These are phyloP conservation scores for Scaptomyza parva DNA, from an alignment of 2,888 invertebrate genomes.

Conservation along the genomic window DNA sequence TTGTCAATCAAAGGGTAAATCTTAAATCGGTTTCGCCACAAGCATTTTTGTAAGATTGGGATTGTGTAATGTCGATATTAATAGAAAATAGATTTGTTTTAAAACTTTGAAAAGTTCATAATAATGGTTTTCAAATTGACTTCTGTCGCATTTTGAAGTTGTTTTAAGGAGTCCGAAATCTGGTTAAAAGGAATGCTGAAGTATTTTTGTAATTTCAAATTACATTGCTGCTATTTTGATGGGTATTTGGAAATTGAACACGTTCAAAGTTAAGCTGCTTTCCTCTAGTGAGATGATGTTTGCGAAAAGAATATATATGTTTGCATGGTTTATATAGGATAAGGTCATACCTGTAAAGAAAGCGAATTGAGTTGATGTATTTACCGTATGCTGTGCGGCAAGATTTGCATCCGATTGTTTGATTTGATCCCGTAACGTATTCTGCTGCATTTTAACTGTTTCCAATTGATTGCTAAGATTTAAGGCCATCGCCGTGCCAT, in stretches of 20 bases:
- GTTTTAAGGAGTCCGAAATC: background rate
- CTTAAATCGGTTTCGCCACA: background rate
- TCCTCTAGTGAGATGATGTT: slow-evolving; percentile 24
- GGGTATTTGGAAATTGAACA: slow-evolving; percentile 2
- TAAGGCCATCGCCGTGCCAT: slow-evolving; percentile 66
- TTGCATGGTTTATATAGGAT: slow-evolving; percentile 17
- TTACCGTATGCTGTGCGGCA: slow-evolving; percentile 96
- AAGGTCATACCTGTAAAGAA: slow-evolving; percentile 43
- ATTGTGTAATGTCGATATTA: background rate
- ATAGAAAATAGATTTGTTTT: too few relatives aligned
- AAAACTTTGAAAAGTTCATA: background rate
- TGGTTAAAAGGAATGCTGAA: background rate
- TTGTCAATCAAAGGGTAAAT: background rate
- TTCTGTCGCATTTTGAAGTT: background rate
- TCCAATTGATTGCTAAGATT: slow-evolving; percentile 86
- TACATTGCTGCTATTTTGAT: background rate
- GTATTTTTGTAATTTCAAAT: background rate
- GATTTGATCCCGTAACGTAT: slow-evolving; percentile 94
- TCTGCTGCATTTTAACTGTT: slow-evolving; percentile 91
- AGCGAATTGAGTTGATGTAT: slow-evolving; percentile 38
- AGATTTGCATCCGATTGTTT: slow-evolving; percentile 98
- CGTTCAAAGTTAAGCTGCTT: slow-evolving; percentile 21
- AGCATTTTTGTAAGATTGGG: background rate
- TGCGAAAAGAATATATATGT: slow-evolving; percentile 26
- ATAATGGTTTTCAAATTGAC: background rate